These are phyloP conservation scores for Nasalis larvatus DNA, from an alignment of 2,113 vertebrate genomes.

Conservation along the genomic window DNA sequence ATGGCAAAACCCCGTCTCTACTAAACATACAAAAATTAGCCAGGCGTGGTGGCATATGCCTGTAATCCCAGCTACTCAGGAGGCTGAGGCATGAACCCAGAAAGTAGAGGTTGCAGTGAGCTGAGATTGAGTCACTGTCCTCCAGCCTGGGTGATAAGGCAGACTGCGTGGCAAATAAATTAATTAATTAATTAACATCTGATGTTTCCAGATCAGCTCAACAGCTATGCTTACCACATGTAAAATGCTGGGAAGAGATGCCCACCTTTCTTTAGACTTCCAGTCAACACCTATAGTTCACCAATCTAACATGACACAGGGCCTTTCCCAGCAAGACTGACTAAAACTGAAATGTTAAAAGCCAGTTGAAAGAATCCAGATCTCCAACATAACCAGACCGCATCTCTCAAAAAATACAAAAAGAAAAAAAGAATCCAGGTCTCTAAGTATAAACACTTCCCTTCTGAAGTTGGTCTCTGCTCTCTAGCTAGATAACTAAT, in stretches of 20 bases:
- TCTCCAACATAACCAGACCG: not conserved
- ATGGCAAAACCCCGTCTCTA: no score
- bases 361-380: not conserved
- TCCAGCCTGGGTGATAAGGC: no score
- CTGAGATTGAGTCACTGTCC: no score
- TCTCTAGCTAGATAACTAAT: not conserved
- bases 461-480: not conserved
- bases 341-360: constrained; percentile 51
- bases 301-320: not conserved
- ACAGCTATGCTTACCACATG: not conserved
- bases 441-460: constrained; percentile 13
- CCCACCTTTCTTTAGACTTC: not conserved
- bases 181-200: no score
- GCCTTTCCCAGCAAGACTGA: not conserved
- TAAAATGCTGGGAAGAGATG: not conserved
- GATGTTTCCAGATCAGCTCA: not conserved
- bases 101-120: no score
- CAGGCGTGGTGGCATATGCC: no score
- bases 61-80: no score
- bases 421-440: not conserved
- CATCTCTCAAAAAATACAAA: no score
- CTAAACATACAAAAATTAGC: no score
- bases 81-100: no score
- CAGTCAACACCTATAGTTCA: not conserved
- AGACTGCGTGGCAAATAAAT: no score